Percentiles rank a stretch among this genome's conserved stretches.
Evolutionary conservation across 2,113 vertebrate genomes (phyloP).

Genomic region (Motacilla alba): DNA sequence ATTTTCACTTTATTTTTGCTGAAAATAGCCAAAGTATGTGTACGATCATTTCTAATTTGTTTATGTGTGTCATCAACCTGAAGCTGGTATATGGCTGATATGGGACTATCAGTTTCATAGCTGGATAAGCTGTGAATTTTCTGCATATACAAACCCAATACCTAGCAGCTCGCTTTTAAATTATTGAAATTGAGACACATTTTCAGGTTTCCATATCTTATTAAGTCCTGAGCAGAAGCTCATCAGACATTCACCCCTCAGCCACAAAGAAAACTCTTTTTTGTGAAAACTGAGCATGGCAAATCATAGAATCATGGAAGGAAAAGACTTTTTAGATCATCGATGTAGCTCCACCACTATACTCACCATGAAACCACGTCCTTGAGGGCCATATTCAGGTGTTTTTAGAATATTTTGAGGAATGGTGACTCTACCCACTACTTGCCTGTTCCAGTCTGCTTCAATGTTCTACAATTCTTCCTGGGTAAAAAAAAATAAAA

Average conservation of each 20-base stretch:
- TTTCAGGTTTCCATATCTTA: background rate
- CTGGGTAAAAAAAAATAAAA: no score
- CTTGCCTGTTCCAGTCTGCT: background rate
- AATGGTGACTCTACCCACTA: background rate
- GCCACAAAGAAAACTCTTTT: background rate
- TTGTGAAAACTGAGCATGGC: background rate
- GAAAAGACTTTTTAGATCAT: background rate
- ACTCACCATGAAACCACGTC: background rate
- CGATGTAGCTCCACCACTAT: background rate
- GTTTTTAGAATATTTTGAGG: background rate
- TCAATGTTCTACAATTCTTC: background rate
- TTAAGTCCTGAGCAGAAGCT: background rate
- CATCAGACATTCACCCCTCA: background rate
- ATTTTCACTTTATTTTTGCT: background rate
- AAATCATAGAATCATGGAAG: background rate
- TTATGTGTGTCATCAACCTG: background rate
- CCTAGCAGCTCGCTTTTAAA: background rate
- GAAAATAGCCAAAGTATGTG: background rate
- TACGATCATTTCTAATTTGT: background rate
- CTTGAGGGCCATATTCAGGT: background rate
- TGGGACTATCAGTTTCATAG: background rate
- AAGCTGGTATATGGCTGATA: accelerated
- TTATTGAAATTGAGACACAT: background rate
- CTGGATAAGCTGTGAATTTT: background rate
- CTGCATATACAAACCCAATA: background rate